Evolutionary conservation across 2,888 invertebrate species (phyloP), one percentile per base, ranked within the genome.

Genomic region (Muscina levida): DNA sequence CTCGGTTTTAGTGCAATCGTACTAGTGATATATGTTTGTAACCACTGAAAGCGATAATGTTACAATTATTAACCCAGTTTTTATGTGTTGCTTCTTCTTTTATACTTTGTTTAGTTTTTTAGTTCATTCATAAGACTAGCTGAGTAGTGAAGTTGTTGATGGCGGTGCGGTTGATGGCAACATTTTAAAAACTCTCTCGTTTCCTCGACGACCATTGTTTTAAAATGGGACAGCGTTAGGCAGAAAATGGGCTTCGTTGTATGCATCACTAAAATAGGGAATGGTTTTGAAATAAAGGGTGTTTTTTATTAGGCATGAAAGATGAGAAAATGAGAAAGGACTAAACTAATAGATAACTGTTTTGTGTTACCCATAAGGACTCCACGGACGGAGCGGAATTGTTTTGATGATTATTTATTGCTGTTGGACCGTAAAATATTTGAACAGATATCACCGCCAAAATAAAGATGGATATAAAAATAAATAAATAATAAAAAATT

Each of bases 51-150:
- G 81, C 81, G 81, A 81, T 81, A 81, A 81, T 81, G 59, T 81
- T 81, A 81, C 81, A 81, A 81, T 77, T 81, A 81, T 81, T 81
- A 81, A 81, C 81, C 81, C 48, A 81, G 81, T 77, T 81, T 80
- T 66, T 56, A n/a, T 56, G 19, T 56, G 13, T 62, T n/a, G 13
- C n/a, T 57, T 26, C 15, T 59, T 57, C 15, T 59, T 59, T 11
- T 59, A 15, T 5, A 15, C n/a, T 37, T 57, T 57, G 39, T 59
- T 39, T 10, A 11, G 19, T 11, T 19, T n/a, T 31, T n/a, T 37
- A 57, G 24, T 57, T 37, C 57, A 31, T 31, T 57, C 48, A 48
- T 13, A 13, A n/a, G 8, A 17, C 53, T 24, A n/a, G 26, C n/a
- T 26, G 26, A 44, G 44, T 44, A 13, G 17, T 51, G 51, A 19